Evolutionary conservation across 2,113 vertebrate genomes (phyloP).

Genomic region (Loxodonta africana): DNA sequence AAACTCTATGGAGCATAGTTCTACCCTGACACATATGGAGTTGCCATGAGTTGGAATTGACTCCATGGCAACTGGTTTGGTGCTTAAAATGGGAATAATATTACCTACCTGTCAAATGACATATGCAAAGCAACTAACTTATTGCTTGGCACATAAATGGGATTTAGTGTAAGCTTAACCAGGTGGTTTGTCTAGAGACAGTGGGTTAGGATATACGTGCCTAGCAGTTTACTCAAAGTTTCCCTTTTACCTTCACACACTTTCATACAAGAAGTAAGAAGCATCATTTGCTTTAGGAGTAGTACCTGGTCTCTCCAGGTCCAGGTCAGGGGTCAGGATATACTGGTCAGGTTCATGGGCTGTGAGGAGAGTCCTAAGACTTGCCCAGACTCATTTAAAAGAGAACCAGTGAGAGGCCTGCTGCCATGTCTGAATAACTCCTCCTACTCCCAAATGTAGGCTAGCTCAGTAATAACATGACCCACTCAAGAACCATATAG

Average conservation of each 20-base stretch:
- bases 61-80: neutral
- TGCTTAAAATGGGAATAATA: neutral
- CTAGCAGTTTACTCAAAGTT: neutral
- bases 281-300: neutral
- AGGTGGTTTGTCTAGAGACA: neutral
- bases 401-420: neutral
- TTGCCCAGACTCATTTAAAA: neutral
- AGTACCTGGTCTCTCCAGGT: neutral
- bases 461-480: constrained; percentile 14
- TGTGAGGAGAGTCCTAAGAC: neutral
- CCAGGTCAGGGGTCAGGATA: neutral
- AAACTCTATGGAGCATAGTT: neutral
- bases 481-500: neutral
- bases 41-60: no score
- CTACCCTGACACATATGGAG: neutral
- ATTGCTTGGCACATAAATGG: neutral
- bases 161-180: neutral
- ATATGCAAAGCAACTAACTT: neutral
- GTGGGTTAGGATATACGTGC: neutral
- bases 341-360: neutral
- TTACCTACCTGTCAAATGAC: neutral
- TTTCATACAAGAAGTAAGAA: neutral
- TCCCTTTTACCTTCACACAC: neutral
- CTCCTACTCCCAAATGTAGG: neutral
- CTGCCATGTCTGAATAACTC: neutral